Base-by-base conservation (phyloP, 2,797 vertebrate species). In the Crocidura indochinensis region DNA sequence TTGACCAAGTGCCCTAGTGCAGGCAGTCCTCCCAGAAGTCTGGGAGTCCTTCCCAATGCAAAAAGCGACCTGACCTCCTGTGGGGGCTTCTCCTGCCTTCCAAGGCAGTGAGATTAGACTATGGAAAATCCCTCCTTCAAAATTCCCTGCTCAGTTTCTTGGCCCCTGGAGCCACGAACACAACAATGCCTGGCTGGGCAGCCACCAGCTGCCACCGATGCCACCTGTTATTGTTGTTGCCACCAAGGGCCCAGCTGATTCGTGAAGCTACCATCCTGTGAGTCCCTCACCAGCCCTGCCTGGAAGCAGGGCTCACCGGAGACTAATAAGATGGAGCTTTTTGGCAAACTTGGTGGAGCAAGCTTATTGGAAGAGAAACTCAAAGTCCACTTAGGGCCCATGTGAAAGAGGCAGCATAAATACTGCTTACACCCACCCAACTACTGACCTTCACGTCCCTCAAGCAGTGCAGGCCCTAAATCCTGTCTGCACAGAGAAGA, bases 401-500 rank as follows among this genome's bases (percentile, higher is more conserved):
- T 1, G 27, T 29, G 14, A 29, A n/a, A 78, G 60, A 69, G 27
- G 65, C 24, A 31, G 82, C 27, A 67, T 47, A 82, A 29, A 24
- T 67, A 11, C 10, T 10, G n/a, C 81, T 88, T 62, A 84, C 51
- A 27, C 49, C 56, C 91, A 84, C 71, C 46, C 26, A 7, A 29
- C 47, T 71, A 75, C 79, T 84, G 38, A 86, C 86, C 78, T 79
- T 83, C 72, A 65, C 2, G 8, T 87, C 82, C 20, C 44, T 73
- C 10, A 19, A 74, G 51, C 3, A n/a, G 27, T n/a, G 47, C 77
- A 84, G 72, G 67, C 81, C 86, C 82, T 26, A 31, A 69, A 84
- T 76, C 90, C 72, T 24, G 31, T 79, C 88, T 89, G 79, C 81
- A 87, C 74, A 84, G 67, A 75, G 90, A 86, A 93, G 62, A 91